Percentiles rank a stretch among this genome's conserved stretches.
Evolutionary conservation across 2,888 invertebrate genomes (phyloP).

Genomic region (Limulus polyphemus): DNA sequence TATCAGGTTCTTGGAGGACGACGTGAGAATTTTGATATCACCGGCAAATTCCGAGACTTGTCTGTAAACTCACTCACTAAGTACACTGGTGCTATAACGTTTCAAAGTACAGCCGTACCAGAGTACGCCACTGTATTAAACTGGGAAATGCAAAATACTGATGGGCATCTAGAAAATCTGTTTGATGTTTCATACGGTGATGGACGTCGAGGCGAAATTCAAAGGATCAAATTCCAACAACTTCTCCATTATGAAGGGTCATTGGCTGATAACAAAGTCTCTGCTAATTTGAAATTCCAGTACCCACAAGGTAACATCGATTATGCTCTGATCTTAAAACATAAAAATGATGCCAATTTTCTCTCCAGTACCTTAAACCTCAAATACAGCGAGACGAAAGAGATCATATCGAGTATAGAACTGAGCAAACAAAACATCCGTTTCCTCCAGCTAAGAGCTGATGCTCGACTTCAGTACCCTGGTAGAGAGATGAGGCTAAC

Average conservation of each 20-base stretch:
- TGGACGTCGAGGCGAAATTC: constrained; percentile 15
- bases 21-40: constrained; percentile 16
- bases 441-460: constrained; percentile 5
- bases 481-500: constrained; percentile 10
- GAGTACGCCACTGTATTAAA: constrained; percentile 17
- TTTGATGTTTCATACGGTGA: constrained; percentile 14
- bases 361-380: constrained; percentile 10
- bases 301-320: constrained; percentile 19
- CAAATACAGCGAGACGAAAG: constrained; percentile 9
- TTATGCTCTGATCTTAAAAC: constrained; percentile 11
- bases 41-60: constrained; percentile 18
- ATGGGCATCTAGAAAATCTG: constrained; percentile 20
- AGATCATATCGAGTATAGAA: constrained; percentile 7
- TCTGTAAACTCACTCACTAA: constrained; percentile 17
- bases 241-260: constrained; percentile 16
- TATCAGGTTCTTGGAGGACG: constrained; percentile 16
- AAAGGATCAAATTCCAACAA: constrained; percentile 17
- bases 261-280: constrained; percentile 13
- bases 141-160: constrained; percentile 19
- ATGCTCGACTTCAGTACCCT: constrained; percentile 13
- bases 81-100: constrained; percentile 12
- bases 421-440: constrained; percentile 5
- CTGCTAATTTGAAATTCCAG: constrained; percentile 8
- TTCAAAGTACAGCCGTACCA: constrained; percentile 18
- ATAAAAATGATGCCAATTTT: constrained; percentile 13